A percentile compares a stretch with the other conserved stretches of the same genome.
Conservation (phyloP, 2,888 invertebrate genomes). For the Diabrotica balteata region DNA sequence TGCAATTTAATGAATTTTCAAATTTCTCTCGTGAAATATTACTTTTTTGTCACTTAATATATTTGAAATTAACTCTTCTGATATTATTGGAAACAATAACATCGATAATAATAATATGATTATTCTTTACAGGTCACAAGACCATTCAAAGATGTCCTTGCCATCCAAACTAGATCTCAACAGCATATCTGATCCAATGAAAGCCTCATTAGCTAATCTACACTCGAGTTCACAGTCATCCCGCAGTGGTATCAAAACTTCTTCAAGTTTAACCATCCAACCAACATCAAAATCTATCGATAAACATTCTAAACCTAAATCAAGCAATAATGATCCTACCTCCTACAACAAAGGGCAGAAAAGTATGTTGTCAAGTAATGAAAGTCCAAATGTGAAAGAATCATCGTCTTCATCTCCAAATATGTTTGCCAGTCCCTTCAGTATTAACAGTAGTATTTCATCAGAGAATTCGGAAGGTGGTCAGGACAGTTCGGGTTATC, state of each 20-base stretch:
- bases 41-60: too few relatives aligned
- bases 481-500: constrained; percentile 50
- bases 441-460: constrained; percentile 54
- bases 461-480: constrained; percentile 50
- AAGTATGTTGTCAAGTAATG: constrained; percentile 25
- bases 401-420: constrained; percentile 53
- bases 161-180: constrained; percentile 18
- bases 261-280: constrained; percentile 54
- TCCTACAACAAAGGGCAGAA: constrained; percentile 46
- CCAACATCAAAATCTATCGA: constrained; percentile 48
- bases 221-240: constrained; percentile 30
- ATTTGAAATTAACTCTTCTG: too few relatives aligned
- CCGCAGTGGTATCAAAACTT: constrained; percentile 31
- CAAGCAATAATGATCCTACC: constrained; percentile 45
- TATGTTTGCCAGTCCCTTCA: constrained; percentile 59
- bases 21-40: too few relatives aligned
- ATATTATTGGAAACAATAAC: too few relatives aligned
- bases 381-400: constrained; percentile 45
- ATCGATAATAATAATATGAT: too few relatives aligned
- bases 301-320: constrained; percentile 22
- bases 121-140: constrained; percentile 28
- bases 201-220: constrained; percentile 35
- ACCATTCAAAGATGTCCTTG: constrained; percentile 36
- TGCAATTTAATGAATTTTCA: too few relatives aligned
- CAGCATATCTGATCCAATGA: constrained; percentile 15